Evolutionary conservation across 64 coral and sea anemone species (phyloP).

Genomic region (Porites australiensis): DNA sequence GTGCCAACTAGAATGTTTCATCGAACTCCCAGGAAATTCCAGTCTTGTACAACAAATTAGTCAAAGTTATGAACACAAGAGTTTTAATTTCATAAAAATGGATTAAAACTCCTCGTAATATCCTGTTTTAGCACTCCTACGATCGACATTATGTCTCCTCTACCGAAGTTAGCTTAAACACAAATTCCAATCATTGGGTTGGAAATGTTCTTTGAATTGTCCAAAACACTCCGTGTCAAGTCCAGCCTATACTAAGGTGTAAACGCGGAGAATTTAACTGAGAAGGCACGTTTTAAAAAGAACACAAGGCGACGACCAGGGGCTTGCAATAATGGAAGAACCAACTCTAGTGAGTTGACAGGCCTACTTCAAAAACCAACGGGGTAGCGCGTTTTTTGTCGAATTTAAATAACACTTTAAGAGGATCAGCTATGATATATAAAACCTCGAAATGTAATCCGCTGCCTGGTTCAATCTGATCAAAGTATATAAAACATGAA

Average conservation of each 20-base stretch:
- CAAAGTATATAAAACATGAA: constrained; percentile 44
- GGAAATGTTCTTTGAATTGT: neutral
- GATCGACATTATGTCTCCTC: constrained; percentile 8
- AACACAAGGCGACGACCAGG: neutral
- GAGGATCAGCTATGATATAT: constrained; percentile 18
- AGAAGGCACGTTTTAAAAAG: neutral
- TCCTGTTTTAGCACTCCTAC: constrained; percentile 15
- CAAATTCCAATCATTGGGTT: constrained; percentile 28
- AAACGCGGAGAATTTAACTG: neutral
- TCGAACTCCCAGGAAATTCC: neutral
- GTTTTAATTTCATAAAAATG: constrained; percentile 36
- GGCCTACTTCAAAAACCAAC: neutral
- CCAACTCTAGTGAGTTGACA: neutral
- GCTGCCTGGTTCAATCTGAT: constrained; percentile 19
- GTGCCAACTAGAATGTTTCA: neutral
- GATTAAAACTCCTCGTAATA: constrained; percentile 26
- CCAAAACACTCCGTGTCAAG: neutral
- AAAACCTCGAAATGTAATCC: constrained; percentile 51
- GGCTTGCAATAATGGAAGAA: neutral
- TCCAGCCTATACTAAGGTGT: neutral
- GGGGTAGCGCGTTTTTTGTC: neutral
- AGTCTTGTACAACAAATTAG: neutral
- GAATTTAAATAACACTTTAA: neutral
- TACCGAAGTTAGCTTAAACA: constrained; percentile 13
- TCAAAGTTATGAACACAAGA: neutral